Evolutionary conservation across 1,140 invertebrate species (phyloP).

Genomic region (Matsumurasca onukii): DNA sequence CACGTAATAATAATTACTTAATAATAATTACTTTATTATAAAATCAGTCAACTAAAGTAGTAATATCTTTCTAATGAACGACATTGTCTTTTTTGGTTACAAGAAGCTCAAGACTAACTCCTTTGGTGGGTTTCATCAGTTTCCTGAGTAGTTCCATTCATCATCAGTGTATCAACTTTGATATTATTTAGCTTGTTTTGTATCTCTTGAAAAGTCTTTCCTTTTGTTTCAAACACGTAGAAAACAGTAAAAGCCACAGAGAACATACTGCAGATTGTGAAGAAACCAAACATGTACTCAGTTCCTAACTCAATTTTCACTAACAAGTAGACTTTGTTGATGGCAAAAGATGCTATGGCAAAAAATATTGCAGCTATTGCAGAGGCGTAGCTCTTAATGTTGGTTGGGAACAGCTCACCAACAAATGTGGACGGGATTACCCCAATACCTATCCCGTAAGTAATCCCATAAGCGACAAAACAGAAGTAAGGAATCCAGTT

Average conservation of each 20-base stretch:
- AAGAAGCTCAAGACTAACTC: background rate
- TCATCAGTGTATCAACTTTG: slow-evolving; percentile 5
- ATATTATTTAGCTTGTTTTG: slow-evolving; percentile 50
- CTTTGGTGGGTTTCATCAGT: background rate
- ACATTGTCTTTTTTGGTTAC: no score
- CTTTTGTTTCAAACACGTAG: slow-evolving; percentile 79
- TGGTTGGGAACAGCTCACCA: slow-evolving; percentile 36
- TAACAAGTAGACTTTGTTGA: slow-evolving; percentile 71
- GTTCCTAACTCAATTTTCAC: slow-evolving; percentile 61
- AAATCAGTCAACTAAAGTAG: no score
- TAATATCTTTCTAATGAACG: no score
- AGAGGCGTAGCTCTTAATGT: slow-evolving; percentile 35
- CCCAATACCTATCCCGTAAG: slow-evolving; percentile 35
- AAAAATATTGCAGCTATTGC: slow-evolving; percentile 35
- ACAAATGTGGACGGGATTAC: slow-evolving; percentile 36
- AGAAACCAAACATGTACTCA: slow-evolving; percentile 76
- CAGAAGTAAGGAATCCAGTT: slow-evolving; percentile 36
- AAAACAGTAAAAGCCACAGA: slow-evolving; percentile 62
- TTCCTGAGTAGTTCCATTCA: slow-evolving; percentile 13
- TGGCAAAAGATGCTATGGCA: slow-evolving; percentile 53
- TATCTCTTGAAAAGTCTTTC: slow-evolving; percentile 73
- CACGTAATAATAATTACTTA: no score
- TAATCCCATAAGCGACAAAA: slow-evolving; percentile 33
- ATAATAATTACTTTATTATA: no score
- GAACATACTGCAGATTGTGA: slow-evolving; percentile 61